Evolutionary conservation across 2,113 vertebrate species (phyloP).

Genomic region (Ifrita kowaldi): DNA sequence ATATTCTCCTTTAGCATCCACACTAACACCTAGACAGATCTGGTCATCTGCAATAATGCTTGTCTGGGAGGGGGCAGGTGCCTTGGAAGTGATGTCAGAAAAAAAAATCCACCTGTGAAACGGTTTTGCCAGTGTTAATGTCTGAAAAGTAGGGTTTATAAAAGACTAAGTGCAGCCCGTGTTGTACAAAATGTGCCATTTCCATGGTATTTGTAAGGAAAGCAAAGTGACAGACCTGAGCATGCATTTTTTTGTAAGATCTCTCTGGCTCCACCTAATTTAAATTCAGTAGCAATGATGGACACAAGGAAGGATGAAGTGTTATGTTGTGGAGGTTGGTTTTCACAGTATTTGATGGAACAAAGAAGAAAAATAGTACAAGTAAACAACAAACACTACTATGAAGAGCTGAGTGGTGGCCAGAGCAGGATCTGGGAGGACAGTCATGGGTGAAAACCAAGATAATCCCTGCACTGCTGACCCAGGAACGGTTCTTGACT

Average conservation of each 20-base stretch:
- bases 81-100: not conserved
- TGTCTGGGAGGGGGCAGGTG: not conserved
- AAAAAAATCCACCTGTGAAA: not conserved
- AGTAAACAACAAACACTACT: not conserved
- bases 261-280: not conserved
- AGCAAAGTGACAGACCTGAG: not conserved
- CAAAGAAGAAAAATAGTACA: not conserved
- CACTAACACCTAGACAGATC: not conserved
- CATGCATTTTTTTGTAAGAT: not conserved
- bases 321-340: not conserved
- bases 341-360: not conserved
- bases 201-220: not conserved
- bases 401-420: not conserved
- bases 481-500: not conserved
- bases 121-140: not conserved
- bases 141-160: not conserved
- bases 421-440: not conserved
- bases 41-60: not conserved
- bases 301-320: not conserved
- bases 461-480: not conserved
- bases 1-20: not conserved
- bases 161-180: not conserved
- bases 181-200: not conserved
- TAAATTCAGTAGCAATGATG: not conserved
- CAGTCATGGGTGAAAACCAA: not conserved